Evolutionary conservation across 2,113 vertebrate genomes (phyloP), one percentile per base, ranked within the genome.

Genomic region (Cepphus grylle): DNA sequence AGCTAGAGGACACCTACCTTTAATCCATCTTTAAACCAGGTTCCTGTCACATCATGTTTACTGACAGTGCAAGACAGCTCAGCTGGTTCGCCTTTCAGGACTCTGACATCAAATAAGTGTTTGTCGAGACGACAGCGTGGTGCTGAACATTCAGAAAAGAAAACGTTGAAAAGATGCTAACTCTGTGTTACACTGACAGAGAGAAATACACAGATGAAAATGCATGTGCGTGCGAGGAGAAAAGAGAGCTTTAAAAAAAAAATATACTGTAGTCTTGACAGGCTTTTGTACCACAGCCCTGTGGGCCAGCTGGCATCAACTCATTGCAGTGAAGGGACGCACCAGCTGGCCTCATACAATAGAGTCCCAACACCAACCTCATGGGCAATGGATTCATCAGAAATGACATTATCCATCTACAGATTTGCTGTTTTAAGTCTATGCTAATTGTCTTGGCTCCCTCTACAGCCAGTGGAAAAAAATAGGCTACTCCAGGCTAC

Each of bases 11-110:
- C 52, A 30, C 83, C 77, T 94, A 99, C 99, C 98, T 99, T 97
- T 43, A 97, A 92, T 12, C 98, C 99, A 58, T 99, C 98, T 90
- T 99, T 99, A 96, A 98, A 98, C 99, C 99, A 99, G 76, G 97
- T 65, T 32, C 98, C 99, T 4, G 98, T 97, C 76, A 98, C 98
- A 1, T 98, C 94, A 21, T 98, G 96, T 20, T 91, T 98, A 93
- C 97, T 98, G 91, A 99, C 98, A 69, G 88, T 97, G 83, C 98
- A 99, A 55, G 98, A 98, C n/a, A 99, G 93, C 52, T 98, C 96
- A 20, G 98, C 95, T 15, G 98, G 88, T 20, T 98, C 97, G 6
- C 98, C 98, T 62, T 98, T 98, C 61, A 96, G 87, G 38, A 98
- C 98, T 32, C 92, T 95, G 17, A 96, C 81, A 21, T 99, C 98